phyloP scores from a whole-genome alignment of 2,797 vertebrate genomes.

The Hemibagrus guttatus region DNA sequence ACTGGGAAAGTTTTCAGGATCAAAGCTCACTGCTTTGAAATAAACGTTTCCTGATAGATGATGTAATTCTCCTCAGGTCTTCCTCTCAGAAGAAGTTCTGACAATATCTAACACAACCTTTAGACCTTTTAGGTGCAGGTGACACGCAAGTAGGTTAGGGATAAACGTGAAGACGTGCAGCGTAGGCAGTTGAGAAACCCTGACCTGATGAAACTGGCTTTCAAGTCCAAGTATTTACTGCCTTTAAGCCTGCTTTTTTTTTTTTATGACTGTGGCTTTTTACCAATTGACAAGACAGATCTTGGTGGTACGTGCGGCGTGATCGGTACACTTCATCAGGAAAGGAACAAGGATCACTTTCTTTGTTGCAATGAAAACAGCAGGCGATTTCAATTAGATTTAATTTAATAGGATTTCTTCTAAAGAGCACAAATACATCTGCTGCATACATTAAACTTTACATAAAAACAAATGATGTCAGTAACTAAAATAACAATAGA shows the following conservation, averaged over 20 bases:
- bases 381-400: not conserved
- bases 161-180: not conserved
- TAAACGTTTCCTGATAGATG: not conserved
- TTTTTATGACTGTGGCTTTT: not conserved
- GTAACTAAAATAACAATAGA: slow-evolving; percentile 17
- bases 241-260: not conserved
- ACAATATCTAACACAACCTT: not conserved
- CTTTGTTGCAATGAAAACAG: slow-evolving; percentile 5
- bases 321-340: not conserved
- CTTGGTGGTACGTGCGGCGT: not conserved
- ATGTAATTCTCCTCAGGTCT: not conserved
- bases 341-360: not conserved
- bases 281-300: slow-evolving; percentile 8
- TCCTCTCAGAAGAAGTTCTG: not conserved
- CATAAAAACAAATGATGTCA: slow-evolving; percentile 29
- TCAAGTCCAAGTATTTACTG: slow-evolving; percentile 1
- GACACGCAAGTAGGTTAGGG: not conserved
- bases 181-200: not conserved
- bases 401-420: not conserved
- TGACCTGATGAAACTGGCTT: slow-evolving; percentile 4
- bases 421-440: slow-evolving; percentile 17
- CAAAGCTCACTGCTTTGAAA: not conserved
- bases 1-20: not conserved
- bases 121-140: not conserved
- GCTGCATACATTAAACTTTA: not conserved